Evolutionary conservation across 2,888 invertebrate species (phyloP), one percentile per base, ranked within the genome.

Genomic region (Patella ulyssiponensis): DNA sequence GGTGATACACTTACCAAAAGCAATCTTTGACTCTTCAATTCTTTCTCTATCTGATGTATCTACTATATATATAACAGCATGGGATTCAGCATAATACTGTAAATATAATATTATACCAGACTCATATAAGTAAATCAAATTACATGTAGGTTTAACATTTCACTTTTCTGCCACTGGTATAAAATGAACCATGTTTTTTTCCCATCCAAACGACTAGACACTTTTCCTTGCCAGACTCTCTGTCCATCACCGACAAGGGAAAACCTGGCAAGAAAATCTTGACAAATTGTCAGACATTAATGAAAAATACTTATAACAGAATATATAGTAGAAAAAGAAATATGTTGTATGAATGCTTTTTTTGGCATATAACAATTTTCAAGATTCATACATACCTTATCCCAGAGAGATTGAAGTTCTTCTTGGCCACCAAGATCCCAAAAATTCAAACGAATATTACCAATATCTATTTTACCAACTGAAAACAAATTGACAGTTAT

Each of bases 381-480:
- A 71, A 12, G 15, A 54, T 54, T 56, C n/a, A 52, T 27, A 82
- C 81, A 88, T 93, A 96, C 97, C 93, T 99, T 99, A 91, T 99
- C 98, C 99, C 99, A 99, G 44, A 99, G 92, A 14, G 97, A 96
- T 91, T 99, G 98, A 51, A 99, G 93, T 92, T 99, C 99, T 90
- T 96, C 96, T 92, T 99, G 99, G 0, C 99, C 92, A 23, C 92
- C 92, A 11, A 92, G 86, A 86, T 92, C 92, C 99, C 99, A 99
- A 92, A 99, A 99, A 92, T 97, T 99, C 76, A 99, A 93, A 84
- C 96, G 94, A 17, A 98, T 95, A 56, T 97, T 96, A 79, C 95
- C 95, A 73, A 97, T 95, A 91, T 97, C 97, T 86, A 99, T 97
- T 93, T 97, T 97, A 52, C 99, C 99, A 92, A 99, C 93, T 88